These are phyloP conservation scores for Amphiura filiformis DNA, from an alignment of 35 echinoderm and acorn worm species.

Conservation along the genomic window DNA sequence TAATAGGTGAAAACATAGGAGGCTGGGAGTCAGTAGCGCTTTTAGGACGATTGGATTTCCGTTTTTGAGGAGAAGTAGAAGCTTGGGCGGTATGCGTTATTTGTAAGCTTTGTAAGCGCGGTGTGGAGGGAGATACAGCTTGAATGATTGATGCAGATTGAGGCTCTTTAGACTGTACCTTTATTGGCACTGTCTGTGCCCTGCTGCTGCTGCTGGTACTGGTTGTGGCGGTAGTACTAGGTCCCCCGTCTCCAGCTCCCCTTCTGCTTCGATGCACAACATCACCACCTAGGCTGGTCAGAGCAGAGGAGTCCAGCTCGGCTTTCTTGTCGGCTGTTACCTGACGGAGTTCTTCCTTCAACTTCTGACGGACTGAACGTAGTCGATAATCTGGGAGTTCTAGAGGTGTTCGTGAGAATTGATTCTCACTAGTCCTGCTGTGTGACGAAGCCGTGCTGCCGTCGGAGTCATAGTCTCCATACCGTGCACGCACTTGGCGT, in stretches of 20 bases:
- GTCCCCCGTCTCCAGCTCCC: background rate
- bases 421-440: slow-evolving; percentile 10
- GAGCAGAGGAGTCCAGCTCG: slow-evolving; percentile 24
- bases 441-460: slow-evolving; percentile 3
- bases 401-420: slow-evolving; percentile 5
- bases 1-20: slow-evolving; percentile 67
- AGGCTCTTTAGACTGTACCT: background rate
- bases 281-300: slow-evolving; percentile 14
- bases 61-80: slow-evolving; percentile 58
- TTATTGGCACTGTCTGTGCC: slow-evolving; percentile 1
- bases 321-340: slow-evolving; percentile 50
- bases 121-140: background rate
- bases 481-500: slow-evolving; percentile 42
- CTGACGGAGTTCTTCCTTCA: slow-evolving; percentile 54
- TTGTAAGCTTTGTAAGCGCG: slow-evolving; percentile 29
- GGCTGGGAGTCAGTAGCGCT: slow-evolving; percentile 45
- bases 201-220: background rate
- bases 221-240: background rate
- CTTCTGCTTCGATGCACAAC: background rate
- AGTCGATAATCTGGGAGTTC: slow-evolving; percentile 63
- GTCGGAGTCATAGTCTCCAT: slow-evolving; percentile 51
- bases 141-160: background rate
- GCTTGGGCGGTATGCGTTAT: background rate
- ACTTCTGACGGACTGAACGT: slow-evolving; percentile 53
- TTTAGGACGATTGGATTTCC: background rate